Evolutionary conservation across 92 coral and sea anemone species (phyloP).

Genomic region (Porites divaricata): DNA sequence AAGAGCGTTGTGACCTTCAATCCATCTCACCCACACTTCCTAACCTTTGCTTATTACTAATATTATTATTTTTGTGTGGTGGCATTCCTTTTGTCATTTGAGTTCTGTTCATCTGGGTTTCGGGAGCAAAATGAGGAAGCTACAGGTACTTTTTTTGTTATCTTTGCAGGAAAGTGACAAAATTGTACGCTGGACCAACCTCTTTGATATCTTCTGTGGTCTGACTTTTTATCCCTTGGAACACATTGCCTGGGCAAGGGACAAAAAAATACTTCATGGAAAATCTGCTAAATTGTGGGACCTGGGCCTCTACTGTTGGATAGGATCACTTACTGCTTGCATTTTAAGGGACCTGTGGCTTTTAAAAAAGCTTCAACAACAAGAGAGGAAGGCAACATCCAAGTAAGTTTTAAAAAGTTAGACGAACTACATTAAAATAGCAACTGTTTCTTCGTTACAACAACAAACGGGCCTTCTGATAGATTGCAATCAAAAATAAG

Average conservation of each 20-base stretch:
- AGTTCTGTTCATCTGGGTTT: too few species aligned
- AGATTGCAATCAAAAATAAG: too few species aligned
- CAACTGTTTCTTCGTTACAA: neutral
- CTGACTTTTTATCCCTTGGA: constrained; percentile 81
- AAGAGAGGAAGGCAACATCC: constrained; percentile 35
- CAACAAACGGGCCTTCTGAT: too few species aligned
- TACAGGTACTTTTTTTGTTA: neutral
- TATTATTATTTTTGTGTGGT: too few species aligned
- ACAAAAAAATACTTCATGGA: constrained; percentile 71
- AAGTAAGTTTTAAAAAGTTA: constrained; percentile 20
- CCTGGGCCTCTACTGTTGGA: constrained; percentile 68
- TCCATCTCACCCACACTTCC: too few species aligned
- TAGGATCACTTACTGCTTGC: constrained; percentile 65
- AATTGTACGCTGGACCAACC: constrained; percentile 59
- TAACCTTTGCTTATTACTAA: too few species aligned
- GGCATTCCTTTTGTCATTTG: too few species aligned
- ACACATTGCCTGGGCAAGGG: constrained; percentile 88
- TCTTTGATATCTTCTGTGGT: constrained; percentile 64
- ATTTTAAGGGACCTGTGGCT: constrained; percentile 67
- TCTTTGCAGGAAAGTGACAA: constrained; percentile 60
- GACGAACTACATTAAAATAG: neutral
- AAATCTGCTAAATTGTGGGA: constrained; percentile 65
- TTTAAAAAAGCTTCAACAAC: constrained; percentile 46
- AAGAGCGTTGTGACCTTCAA: too few species aligned
- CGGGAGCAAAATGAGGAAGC: neutral